Base-by-base conservation (phyloP, 1,140 invertebrate genomes). In the Penaeus japonicus region DNA sequence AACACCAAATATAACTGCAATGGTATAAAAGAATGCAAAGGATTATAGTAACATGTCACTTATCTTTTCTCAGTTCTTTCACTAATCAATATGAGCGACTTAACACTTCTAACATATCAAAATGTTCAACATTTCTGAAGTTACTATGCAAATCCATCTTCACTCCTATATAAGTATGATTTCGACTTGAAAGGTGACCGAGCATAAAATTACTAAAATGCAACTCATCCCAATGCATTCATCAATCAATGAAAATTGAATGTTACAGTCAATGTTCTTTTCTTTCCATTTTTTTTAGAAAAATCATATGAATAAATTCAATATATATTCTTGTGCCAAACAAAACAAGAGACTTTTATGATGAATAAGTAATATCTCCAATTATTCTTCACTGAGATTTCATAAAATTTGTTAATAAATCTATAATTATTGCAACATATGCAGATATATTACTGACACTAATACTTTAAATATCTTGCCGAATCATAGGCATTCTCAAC, bases 1-100 rank as follows among this genome's bases (percentile, higher is more conserved):
- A n/a, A 97, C 93, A 57, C 95, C 96, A 95, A 96, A 97, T 65
- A 90, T 90, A 80, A 90, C 89, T 90, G 80, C 4, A 77, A 83
- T 78, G 30, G 75, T 22, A 12, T 1, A 22, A 30, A n/a, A 30
- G 35, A 30, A 35, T 5, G 5, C 32, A 22, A 12, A 30, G 15
- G 35, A 77, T 27, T 32, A 20, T 27, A 77, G 35, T 7, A 39
- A 39, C 35, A 7, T 4, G 7, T 39, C 35, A 2, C 35, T 39
- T 39, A 39, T 7, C 2, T 39, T 39, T 39, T 39, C 35, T 7
- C 7, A 7, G 35, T 4, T 47, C 1, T 12, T 47, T 47, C 10
- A 12, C 47, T 47, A 47, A 47, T 15, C 10, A 47, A 15, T 12
- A 47, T 47, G 47, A 47, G 47, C 10, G 15, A 7, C 47, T 15